Conservation (phyloP, 2,113 vertebrate species). For the Dermatemys mawii region DNA sequence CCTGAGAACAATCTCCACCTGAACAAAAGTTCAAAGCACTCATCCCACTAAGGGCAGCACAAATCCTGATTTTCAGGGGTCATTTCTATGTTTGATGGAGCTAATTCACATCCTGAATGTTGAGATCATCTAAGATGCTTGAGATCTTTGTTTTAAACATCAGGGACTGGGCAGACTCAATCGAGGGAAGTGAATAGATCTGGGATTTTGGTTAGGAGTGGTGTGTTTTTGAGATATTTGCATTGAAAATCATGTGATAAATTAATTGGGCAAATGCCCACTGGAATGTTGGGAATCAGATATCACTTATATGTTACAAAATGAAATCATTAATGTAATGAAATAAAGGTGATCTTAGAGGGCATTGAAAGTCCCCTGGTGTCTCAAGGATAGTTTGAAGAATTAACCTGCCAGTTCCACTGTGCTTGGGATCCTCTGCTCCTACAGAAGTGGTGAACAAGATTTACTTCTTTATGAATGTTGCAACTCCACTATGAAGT, state of each 20-base stretch:
- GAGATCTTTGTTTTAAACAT: no score
- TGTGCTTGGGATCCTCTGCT: conserved; percentile 2
- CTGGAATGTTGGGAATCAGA: no score
- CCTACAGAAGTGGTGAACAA: not conserved
- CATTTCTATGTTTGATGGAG: not conserved
- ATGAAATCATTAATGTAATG: no score
- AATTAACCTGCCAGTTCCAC: not conserved
- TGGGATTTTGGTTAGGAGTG: no score
- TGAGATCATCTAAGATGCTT: not conserved
- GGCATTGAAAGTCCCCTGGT: not conserved
- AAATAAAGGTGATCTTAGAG: not conserved
- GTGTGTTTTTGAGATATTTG: no score
- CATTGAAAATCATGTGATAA: no score
- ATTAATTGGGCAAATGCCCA: no score
- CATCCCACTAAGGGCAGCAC: not conserved
- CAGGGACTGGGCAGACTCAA: no score
- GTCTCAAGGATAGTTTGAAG: not conserved
- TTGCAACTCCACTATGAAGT: not conserved
- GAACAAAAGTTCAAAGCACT: not conserved
- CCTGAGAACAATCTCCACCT: not conserved
- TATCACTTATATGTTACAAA: no score
- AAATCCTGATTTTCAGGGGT: not conserved
- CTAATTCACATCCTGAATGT: not conserved
- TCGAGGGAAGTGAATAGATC: no score
- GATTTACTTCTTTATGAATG: not conserved